Percentiles rank a stretch among this genome's conserved stretches.
Evolutionary conservation across 2,888 invertebrate species (phyloP).

Genomic region (Apoda limacodes): DNA sequence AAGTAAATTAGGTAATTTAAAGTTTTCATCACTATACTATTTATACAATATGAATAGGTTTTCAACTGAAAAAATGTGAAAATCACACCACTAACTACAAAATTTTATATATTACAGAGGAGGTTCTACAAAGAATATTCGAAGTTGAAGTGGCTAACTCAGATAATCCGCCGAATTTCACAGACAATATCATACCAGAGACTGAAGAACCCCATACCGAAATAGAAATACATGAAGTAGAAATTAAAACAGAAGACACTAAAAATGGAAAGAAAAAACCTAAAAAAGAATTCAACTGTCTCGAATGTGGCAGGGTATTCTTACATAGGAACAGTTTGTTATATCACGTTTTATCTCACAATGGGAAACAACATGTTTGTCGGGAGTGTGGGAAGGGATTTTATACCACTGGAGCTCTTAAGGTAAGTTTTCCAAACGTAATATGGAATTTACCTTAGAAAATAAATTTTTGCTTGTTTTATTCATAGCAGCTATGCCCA

Average conservation of each 20-base stretch:
- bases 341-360: slow-evolving; percentile 85
- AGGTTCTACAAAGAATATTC: slow-evolving; percentile 51
- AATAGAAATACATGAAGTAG: slow-evolving; percentile 1
- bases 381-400: slow-evolving; percentile 85
- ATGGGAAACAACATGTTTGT: slow-evolving; percentile 82
- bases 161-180: slow-evolving; percentile 23
- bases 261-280: slow-evolving; percentile 34
- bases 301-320: slow-evolving; percentile 79
- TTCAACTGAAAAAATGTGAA: too few relatives aligned
- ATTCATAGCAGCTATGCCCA: too few relatives aligned
- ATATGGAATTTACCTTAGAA: neutral
- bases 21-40: neutral
- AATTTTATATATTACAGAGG: slow-evolving; percentile 31
- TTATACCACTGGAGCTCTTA: slow-evolving; percentile 84
- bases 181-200: slow-evolving; percentile 30
- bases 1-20: neutral
- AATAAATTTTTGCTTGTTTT: neutral
- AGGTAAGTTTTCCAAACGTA: slow-evolving; percentile 52
- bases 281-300: slow-evolving; percentile 63
- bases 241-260: too few relatives aligned
- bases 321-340: slow-evolving; percentile 85
- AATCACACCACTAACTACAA: neutral
- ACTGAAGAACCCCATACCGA: slow-evolving; percentile 6
- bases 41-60: neutral
- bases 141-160: slow-evolving; percentile 38